A percentile compares a stretch with the other conserved stretches of the same genome.
Conservation (phyloP, 2,113 vertebrate genomes). For the Nannospalax galili region DNA sequence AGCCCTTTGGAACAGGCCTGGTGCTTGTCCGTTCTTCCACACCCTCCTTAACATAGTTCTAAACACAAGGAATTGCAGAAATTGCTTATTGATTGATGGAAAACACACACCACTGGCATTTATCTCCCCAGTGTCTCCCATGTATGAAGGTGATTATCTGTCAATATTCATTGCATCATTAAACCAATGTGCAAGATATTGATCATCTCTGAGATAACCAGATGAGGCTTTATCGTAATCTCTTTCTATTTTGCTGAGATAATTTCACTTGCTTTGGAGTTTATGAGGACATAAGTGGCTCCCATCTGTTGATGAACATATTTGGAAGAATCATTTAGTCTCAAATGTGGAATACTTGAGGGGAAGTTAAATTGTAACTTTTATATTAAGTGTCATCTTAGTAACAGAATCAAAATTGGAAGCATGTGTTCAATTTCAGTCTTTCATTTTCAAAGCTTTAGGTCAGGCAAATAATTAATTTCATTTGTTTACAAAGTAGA, state of each 20-base stretch:
- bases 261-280: constrained; percentile 82
- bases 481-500: constrained; percentile 82
- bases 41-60: neutral
- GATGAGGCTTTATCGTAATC: constrained; percentile 72
- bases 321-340: constrained; percentile 78
- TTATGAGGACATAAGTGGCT: constrained; percentile 81
- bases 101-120: constrained; percentile 25
- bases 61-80: neutral
- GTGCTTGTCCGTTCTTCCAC: neutral
- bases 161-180: constrained; percentile 69
- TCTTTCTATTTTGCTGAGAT: constrained; percentile 74
- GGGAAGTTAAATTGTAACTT: constrained; percentile 81
- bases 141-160: constrained; percentile 67
- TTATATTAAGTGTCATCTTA: constrained; percentile 81
- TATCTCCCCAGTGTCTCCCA: constrained; percentile 42
- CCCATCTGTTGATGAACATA: constrained; percentile 79
- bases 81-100: constrained; percentile 69
- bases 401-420: constrained; percentile 79
- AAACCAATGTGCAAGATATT: constrained; percentile 36
- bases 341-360: constrained; percentile 76
- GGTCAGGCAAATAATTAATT: constrained; percentile 78
- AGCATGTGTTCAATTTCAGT: constrained; percentile 77
- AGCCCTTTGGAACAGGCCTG: neutral
- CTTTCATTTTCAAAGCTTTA: constrained; percentile 76
- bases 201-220: constrained; percentile 75